phyloP scores from a whole-genome alignment of 2,113 vertebrate genomes.

The Bungarus multicinctus region DNA sequence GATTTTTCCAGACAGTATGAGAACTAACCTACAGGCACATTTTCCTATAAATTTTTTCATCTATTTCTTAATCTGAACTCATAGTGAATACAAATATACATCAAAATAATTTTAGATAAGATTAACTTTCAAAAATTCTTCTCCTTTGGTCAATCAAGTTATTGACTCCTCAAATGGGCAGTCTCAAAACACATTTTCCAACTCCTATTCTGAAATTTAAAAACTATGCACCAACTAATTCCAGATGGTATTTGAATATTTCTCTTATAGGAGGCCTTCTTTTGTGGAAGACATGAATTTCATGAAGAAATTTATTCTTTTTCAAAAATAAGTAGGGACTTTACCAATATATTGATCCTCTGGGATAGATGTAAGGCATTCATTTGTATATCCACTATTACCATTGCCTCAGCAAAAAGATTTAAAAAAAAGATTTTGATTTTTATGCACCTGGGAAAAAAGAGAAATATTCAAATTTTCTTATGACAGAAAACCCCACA shows the following conservation, averaged over 20 bases:
- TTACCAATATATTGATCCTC: not conserved
- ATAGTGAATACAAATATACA: conserved; percentile 37
- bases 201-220: not conserved
- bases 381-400: not conserved
- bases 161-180: not conserved
- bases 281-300: not conserved
- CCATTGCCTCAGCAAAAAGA: not conserved
- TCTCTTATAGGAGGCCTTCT: not conserved
- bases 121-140: not conserved
- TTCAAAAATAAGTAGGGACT: not conserved
- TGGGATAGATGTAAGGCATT: not conserved
- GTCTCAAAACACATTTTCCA: not conserved
- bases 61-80: conserved; percentile 22
- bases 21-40: conserved; percentile 31
- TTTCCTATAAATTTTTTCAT: conserved; percentile 46
- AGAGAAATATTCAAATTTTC: not conserved
- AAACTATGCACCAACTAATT: not conserved
- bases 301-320: not conserved
- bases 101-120: not conserved
- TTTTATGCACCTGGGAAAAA: not conserved
- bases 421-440: not conserved
- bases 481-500: not conserved
- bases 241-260: not conserved
- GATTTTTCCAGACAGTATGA: conserved; percentile 51
- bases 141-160: not conserved